Percentiles rank a stretch among this genome's conserved stretches.
These are phyloP conservation scores for Sterna hirundo DNA, from an alignment of 2,113 vertebrate species.

Conservation along the genomic window DNA sequence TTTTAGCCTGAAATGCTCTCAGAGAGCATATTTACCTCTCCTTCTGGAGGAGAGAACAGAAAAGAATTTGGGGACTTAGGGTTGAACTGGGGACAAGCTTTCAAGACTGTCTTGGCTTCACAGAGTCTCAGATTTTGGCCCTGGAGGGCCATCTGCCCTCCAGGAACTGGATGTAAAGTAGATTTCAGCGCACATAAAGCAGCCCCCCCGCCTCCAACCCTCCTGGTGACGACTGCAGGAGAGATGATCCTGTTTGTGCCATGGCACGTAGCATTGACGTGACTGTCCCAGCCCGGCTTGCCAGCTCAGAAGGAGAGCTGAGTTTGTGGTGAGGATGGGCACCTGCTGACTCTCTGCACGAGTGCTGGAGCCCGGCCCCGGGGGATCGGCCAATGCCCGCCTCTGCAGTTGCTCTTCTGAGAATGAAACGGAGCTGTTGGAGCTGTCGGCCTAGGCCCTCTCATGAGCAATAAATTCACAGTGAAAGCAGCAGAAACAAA, in stretches of 20 bases:
- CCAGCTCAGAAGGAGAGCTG: conserved; percentile 10
- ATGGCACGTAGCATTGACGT: not conserved
- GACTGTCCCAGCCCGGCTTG: not conserved
- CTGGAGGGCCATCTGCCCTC: not conserved
- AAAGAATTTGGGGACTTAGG: not conserved
- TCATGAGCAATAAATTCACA: conserved; percentile 3
- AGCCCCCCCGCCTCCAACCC: not conserved
- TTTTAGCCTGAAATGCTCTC: not conserved
- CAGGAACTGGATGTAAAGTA: not conserved
- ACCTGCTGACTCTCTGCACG: conserved; percentile 20
- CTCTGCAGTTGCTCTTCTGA: not conserved
- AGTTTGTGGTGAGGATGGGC: conserved; percentile 3
- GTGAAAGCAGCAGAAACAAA: not conserved
- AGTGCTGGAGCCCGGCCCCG: not conserved
- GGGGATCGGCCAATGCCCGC: not conserved
- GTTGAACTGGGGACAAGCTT: not conserved
- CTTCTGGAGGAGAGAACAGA: not conserved
- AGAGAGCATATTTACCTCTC: not conserved
- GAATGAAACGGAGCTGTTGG: not conserved
- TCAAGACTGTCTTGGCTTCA: not conserved
- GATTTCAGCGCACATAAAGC: not conserved
- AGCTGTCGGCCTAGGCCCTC: not conserved
- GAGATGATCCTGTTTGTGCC: not conserved
- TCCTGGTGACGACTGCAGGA: not conserved
- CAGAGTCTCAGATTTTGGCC: not conserved